Base-by-base conservation (phyloP, 2,888 invertebrate genomes). In the Dinocampus coccinellae region DNA sequence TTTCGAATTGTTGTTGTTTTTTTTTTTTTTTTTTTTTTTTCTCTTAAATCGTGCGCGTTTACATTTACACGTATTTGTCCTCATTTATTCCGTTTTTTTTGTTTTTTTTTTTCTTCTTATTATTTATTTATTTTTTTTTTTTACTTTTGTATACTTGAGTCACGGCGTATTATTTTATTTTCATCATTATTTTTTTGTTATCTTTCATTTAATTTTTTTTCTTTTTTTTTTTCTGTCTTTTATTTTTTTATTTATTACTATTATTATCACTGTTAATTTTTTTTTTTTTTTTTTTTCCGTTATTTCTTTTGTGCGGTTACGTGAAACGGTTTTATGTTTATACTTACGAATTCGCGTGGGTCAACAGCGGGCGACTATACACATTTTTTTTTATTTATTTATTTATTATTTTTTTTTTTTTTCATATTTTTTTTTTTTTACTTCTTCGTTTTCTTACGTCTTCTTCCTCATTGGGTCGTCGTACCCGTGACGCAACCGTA, bases 401-500 rank as follows among this genome's bases (percentile, higher is more conserved):
- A n/a, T n/a, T n/a, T n/a, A n/a, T n/a, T n/a, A n/a, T n/a, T n/a
- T n/a, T n/a, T n/a, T n/a, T n/a, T n/a, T n/a, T n/a, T n/a, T n/a
- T n/a, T n/a, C n/a, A n/a, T n/a, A n/a, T n/a, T n/a, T n/a, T 57
- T 64, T 6, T 7, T 7, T 1, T 47, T 47, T 47, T 47, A 20
- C 61, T 67, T 61, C 64, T 57, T 55, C 69, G 70, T 55, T 63
- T 68, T 69, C 36, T 63, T 62, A 63, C 52, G 16, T 39, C 29
- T 20, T 36, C n/a, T 11, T 55, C 42, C 42, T 66, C 42, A 39
- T 64, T 69, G 74, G 75, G 75, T 76, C 77, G 70, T 72, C 73
- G 76, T 74, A 75, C 77, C 63, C 75, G 67, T 70, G 74, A 67
- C 69, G 70, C 58, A 70, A 72, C 71, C 36, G 24, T 64, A 57